These are phyloP conservation scores for Cygnus olor DNA, from an alignment of 2,797 vertebrate species.

Conservation along the genomic window DNA sequence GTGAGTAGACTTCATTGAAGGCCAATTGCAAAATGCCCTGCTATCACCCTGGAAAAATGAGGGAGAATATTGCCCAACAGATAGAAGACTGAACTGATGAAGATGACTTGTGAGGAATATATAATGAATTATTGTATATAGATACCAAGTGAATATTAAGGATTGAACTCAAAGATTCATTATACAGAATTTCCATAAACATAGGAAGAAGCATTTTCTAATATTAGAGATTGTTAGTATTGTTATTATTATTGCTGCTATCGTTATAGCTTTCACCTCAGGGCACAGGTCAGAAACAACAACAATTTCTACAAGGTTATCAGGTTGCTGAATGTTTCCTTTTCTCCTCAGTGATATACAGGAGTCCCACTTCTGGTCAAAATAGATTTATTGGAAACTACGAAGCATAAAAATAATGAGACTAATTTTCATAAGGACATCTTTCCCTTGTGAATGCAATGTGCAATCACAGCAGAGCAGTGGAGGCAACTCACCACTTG, in stretches of 20 bases:
- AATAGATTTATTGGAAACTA: conserved; percentile 11
- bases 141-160: neutral
- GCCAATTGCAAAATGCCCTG: neutral
- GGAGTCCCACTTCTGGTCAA: neutral
- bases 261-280: neutral
- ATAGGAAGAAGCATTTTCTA: neutral
- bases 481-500: neutral
- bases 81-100: neutral
- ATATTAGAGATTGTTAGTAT: neutral
- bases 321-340: neutral
- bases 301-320: neutral
- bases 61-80: neutral
- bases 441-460: neutral
- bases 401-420: conserved; percentile 23
- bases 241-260: neutral
- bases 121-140: neutral
- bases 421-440: neutral
- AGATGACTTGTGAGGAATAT: neutral
- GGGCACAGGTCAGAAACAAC: neutral
- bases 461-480: neutral
- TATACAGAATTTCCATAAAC: neutral
- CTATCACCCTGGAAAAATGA: neutral
- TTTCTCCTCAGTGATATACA: conserved; percentile 12
- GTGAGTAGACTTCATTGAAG: neutral
- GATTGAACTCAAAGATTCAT: neutral